Evolutionary conservation across 2,797 vertebrate genomes (phyloP).

Genomic region (Pseudochirops cupreus): DNA sequence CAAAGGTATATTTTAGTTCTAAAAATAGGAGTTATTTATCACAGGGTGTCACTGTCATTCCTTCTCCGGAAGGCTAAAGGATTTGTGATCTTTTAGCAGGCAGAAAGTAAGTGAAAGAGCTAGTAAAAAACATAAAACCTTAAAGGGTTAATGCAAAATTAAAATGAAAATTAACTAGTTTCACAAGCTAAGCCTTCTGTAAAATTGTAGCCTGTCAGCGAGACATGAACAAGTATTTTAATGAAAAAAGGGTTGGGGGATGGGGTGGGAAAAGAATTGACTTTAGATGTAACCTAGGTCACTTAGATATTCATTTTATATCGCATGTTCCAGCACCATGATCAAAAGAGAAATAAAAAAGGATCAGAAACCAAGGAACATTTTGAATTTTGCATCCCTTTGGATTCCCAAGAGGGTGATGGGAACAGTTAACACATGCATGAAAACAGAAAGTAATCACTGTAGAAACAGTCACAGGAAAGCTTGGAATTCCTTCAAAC

Average conservation of each 20-base stretch:
- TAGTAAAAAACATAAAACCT: conserved; percentile 30
- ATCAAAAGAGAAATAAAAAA: neutral
- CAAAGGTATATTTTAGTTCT: conserved; percentile 30
- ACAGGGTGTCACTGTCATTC: neutral
- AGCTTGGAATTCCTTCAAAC: neutral
- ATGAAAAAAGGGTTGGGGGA: conserved; percentile 2
- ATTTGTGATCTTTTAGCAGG: neutral
- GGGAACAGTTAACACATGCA: neutral
- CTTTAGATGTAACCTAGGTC: neutral
- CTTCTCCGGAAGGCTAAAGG: conserved; percentile 34
- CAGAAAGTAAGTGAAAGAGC: conserved; percentile 17
- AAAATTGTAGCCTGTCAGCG: conserved; percentile 27
- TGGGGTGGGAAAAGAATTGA: neutral
- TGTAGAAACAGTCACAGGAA: neutral
- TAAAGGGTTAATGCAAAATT: conserved; percentile 40
- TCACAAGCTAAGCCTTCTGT: neutral
- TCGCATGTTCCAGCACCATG: neutral
- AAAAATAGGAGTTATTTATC: conserved; percentile 22
- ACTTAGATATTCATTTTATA: neutral
- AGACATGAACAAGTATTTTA: conserved; percentile 35
- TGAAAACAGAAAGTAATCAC: neutral
- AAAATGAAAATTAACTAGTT: conserved; percentile 19
- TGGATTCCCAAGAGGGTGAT: neutral
- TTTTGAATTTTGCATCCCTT: neutral
- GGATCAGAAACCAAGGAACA: neutral